Percentiles rank a stretch among this genome's conserved stretches.
Evolutionary conservation across 2,888 invertebrate species (phyloP).

Genomic region (Eupeodes latifasciatus): DNA sequence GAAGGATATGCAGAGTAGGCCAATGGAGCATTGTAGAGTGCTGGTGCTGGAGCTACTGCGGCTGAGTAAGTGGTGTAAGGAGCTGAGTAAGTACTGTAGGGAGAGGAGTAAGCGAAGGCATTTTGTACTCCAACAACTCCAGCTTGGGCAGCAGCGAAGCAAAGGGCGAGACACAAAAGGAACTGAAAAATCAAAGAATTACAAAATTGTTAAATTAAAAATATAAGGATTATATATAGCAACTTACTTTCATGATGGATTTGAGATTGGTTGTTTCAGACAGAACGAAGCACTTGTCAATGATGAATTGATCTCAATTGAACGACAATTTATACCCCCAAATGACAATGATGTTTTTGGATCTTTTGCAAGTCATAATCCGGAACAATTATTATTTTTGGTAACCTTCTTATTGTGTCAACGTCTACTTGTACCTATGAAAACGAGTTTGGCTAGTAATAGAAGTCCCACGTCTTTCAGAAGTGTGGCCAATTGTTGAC

Average conservation of each 20-base stretch:
- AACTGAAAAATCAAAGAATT: constrained; percentile 25
- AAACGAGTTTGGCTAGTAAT: neutral
- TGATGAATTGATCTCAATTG: constrained; percentile 6
- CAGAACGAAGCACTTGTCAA: neutral
- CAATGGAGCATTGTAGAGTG: constrained; percentile 55
- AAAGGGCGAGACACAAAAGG: constrained; percentile 61
- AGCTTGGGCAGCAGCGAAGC: constrained; percentile 68
- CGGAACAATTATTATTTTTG: neutral
- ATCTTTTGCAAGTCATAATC: neutral
- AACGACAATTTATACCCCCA: neutral
- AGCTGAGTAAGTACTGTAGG: constrained; percentile 52
- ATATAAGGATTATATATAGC: too few relatives aligned
- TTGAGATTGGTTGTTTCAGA: neutral
- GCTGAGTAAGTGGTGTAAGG: constrained; percentile 63
- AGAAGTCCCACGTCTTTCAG: neutral
- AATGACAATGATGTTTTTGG: neutral
- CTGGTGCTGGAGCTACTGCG: constrained; percentile 44
- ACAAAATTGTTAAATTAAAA: neutral
- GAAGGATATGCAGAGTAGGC: constrained; percentile 52
- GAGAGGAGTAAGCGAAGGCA: constrained; percentile 36
- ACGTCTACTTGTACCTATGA: too few relatives aligned
- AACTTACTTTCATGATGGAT: constrained; percentile 26
- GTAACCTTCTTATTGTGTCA: neutral
- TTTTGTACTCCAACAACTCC: constrained; percentile 43
- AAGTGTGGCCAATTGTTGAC: neutral